Conservation (phyloP, 1,140 invertebrate species). For the Chironomus striatipennis region DNA sequence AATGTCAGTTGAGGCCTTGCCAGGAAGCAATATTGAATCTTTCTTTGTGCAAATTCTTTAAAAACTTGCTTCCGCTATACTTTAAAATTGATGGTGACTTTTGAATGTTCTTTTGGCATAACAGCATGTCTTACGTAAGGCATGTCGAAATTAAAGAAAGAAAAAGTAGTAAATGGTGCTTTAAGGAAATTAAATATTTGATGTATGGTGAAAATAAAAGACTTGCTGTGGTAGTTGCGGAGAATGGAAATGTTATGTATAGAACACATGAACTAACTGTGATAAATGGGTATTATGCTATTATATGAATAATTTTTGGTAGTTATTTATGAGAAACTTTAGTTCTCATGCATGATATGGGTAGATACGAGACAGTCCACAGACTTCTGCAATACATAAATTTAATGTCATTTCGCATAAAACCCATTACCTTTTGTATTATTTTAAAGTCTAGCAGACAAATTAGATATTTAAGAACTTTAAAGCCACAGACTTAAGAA, state of each 20-base stretch:
- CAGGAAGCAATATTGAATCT: background rate
- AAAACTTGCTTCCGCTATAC: background rate
- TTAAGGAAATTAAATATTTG: constrained; percentile 22
- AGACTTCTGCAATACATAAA: too few species aligned
- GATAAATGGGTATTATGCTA: constrained; percentile 17
- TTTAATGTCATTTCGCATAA: background rate
- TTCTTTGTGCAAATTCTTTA: background rate
- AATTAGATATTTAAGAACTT: background rate
- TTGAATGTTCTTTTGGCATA: background rate
- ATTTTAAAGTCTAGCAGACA: background rate
- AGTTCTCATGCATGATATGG: background rate
- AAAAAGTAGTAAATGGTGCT: background rate
- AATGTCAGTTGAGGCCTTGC: too few species aligned
- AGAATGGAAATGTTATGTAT: background rate
- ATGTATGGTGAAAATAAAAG: background rate
- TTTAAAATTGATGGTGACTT: background rate
- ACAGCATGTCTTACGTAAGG: background rate
- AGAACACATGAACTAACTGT: background rate
- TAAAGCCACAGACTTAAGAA: background rate
- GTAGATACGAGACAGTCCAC: background rate
- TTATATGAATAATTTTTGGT: constrained; percentile 9
- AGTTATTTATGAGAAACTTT: background rate
- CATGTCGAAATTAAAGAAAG: constrained; percentile 7
- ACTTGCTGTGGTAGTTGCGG: too few species aligned
- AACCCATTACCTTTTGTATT: background rate